These are phyloP conservation scores for Hirtodrosophila trivittata DNA, from an alignment of 2,888 invertebrate species.

Conservation along the genomic window DNA sequence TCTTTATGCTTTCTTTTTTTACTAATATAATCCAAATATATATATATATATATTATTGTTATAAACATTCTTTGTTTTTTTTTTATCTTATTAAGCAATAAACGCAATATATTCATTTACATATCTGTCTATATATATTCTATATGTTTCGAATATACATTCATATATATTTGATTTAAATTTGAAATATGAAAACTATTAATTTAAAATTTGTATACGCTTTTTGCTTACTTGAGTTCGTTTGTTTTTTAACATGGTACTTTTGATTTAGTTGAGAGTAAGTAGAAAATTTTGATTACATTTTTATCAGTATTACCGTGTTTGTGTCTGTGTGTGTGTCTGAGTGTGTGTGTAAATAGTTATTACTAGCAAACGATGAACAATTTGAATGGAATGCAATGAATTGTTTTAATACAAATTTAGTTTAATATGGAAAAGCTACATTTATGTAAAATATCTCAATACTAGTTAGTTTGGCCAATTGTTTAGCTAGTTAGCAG, in stretches of 20 bases:
- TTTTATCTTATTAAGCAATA: slow-evolving; percentile 36
- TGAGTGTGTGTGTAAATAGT: slow-evolving; percentile 19
- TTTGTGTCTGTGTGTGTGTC: slow-evolving; percentile 18
- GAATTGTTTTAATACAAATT: slow-evolving; percentile 32
- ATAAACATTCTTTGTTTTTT: slow-evolving; percentile 52
- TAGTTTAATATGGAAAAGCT: slow-evolving; percentile 17
- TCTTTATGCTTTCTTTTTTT: slow-evolving; percentile 27
- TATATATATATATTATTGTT: slow-evolving; percentile 17
- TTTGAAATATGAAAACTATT: slow-evolving; percentile 64
- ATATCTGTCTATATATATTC: slow-evolving; percentile 7
- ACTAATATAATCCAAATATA: slow-evolving; percentile 51
- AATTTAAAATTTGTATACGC: slow-evolving; percentile 67
- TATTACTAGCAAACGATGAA: slow-evolving; percentile 40
- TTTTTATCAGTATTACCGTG: slow-evolving; percentile 27
- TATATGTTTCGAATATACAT: slow-evolving; percentile 4
- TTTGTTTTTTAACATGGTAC: slow-evolving; percentile 45
- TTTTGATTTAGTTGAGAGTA: slow-evolving; percentile 51
- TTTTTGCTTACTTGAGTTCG: slow-evolving; percentile 50
- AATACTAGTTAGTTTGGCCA: slow-evolving; percentile 59
- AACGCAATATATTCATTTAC: slow-evolving; percentile 22
- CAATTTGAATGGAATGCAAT: slow-evolving; percentile 64
- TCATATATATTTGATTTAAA: slow-evolving; percentile 45
- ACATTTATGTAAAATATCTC: slow-evolving; percentile 12
- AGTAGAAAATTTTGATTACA: slow-evolving; percentile 43
- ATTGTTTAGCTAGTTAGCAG: slow-evolving; percentile 49